A percentile compares a stretch with the other conserved stretches of the same genome.
These are phyloP conservation scores for Anguilla anguilla DNA, from an alignment of 2,797 vertebrate species.

Conservation along the genomic window DNA sequence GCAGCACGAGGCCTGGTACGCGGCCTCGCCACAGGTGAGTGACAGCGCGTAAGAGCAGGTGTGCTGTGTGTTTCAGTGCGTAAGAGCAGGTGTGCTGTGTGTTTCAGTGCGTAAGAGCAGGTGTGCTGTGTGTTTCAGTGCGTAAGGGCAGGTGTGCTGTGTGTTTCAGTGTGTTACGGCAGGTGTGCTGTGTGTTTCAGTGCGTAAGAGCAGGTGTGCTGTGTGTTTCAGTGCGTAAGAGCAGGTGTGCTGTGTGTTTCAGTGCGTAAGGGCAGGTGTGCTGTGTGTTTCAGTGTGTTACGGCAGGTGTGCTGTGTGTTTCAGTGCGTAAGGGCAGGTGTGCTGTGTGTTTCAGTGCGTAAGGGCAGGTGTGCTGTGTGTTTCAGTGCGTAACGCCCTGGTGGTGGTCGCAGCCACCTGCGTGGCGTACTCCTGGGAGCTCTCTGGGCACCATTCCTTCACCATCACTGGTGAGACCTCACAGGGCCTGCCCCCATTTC, in stretches of 20 bases:
- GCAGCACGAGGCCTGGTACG: conserved; percentile 76
- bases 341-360: not conserved
- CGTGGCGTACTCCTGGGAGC: conserved; percentile 79
- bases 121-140: not conserved
- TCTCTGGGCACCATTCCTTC: conserved; percentile 73
- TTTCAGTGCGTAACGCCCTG: conserved; percentile 83
- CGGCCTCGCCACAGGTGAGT: conserved; percentile 77
- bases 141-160: not conserved
- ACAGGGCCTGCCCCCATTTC: conserved; percentile 80
- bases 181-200: not conserved
- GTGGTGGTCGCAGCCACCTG: conserved; percentile 83
- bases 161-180: not conserved
- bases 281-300: not conserved
- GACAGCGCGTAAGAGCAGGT: not conserved
- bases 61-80: not conserved
- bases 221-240: not conserved
- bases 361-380: not conserved
- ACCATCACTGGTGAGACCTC: conserved; percentile 82
- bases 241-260: not conserved
- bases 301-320: not conserved
- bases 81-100: not conserved
- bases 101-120: not conserved
- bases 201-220: not conserved
- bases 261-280: not conserved
- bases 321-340: not conserved